phyloP scores from a whole-genome alignment of 2,888 invertebrate species.

The Drosophila neotestacea region DNA sequence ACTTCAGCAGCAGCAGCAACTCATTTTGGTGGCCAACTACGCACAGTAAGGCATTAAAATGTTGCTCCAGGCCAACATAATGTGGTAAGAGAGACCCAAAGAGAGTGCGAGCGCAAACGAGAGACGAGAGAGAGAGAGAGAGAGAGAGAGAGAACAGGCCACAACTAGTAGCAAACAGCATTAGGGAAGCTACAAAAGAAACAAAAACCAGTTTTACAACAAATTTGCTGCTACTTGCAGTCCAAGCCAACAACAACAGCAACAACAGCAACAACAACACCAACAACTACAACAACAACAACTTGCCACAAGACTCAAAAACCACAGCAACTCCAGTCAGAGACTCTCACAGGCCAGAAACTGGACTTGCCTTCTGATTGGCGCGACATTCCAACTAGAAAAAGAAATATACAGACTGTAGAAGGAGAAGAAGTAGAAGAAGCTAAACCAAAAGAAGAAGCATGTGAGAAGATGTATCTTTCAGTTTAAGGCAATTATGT shows the following conservation, averaged over 20 bases:
- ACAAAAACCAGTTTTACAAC: constrained; percentile 77
- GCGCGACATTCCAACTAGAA: constrained; percentile 72
- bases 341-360: constrained; percentile 56
- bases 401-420: constrained; percentile 3
- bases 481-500: constrained; percentile 50
- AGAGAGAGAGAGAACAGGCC: constrained; percentile 16
- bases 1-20: constrained; percentile 33
- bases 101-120: constrained; percentile 16
- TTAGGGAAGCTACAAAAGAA: constrained; percentile 55
- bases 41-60: constrained; percentile 42
- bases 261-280: constrained; percentile 2
- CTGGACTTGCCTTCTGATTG: constrained; percentile 70
- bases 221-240: constrained; percentile 68
- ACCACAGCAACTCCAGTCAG: constrained; percentile 36
- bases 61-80: constrained; percentile 49
- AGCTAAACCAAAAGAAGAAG: background rate
- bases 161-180: constrained; percentile 58
- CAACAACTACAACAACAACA: constrained; percentile 5
- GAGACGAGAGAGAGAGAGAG: constrained; percentile 6
- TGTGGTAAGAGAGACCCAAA: constrained; percentile 36
- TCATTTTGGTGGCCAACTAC: constrained; percentile 53
- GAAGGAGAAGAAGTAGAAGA: constrained; percentile 4
- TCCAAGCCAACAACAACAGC: constrained; percentile 3
- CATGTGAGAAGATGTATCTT: constrained; percentile 32
- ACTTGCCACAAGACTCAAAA: constrained; percentile 46